Evolutionary conservation across 2,888 invertebrate species (phyloP), one percentile per base, ranked within the genome.

Genomic region (Trypoxylon attenuatum): DNA sequence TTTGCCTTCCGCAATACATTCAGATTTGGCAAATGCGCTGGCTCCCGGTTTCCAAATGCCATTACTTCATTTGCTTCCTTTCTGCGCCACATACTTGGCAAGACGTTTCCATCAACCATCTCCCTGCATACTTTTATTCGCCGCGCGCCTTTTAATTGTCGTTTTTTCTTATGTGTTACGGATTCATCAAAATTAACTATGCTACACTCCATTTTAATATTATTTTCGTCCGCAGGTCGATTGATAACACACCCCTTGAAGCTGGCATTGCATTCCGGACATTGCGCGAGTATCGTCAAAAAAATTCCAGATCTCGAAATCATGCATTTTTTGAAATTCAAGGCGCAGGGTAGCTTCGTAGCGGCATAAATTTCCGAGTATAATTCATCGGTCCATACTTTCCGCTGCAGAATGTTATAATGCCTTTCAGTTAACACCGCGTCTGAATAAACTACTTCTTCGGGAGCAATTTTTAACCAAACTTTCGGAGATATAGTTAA

Each of bases 111-210:
- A 15, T 66, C 57, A 6, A 61, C 61, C 41, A 66, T 13, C 27
- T 57, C 13, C 15, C 25, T 60, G 2, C 43, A 15, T 16, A 65
- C 52, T 13, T 38, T 21, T 19, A 69, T 62, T 27, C 64, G 38
- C 23, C 46, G 16, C 25, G 52, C 29, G 33, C 67, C 70, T 56
- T 56, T 69, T 25, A 69, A 50, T 50, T 65, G 61, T 3, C 61
- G 53, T 42, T 69, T 69, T 18, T 50, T 56, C 6, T 38, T 15
- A 38, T 63, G 68, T 41, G 15, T 13, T 38, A 60, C 38, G 10
- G 41, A 29, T 23, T n/a, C 50, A 15, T 69, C 61, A n/a, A 53
- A 69, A 46, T 65, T 61, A 43, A 8, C 29, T 3, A 29, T 29
- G 2, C 10, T n/a, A 5, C 29, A 29, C 1, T 29, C 29, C 29